Evolutionary conservation across 2,888 invertebrate species (phyloP).

Genomic region (Platynereis dumerilii): DNA sequence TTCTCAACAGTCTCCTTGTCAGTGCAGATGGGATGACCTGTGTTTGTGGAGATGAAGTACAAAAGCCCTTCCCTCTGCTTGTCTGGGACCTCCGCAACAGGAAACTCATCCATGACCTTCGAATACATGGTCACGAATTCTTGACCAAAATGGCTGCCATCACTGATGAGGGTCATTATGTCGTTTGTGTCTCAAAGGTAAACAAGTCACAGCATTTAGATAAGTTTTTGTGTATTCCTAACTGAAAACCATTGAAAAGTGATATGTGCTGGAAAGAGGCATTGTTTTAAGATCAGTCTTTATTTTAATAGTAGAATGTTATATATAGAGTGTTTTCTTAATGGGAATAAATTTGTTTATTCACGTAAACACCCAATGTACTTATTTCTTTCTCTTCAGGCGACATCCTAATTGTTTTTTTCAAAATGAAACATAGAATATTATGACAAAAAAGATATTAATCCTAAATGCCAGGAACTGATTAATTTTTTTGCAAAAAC

Average conservation of each 20-base stretch:
- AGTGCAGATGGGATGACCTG: conserved; percentile 84
- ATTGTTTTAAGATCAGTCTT: too few relatives aligned
- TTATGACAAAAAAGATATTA: too few relatives aligned
- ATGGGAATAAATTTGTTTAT: too few relatives aligned
- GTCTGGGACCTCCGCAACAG: conserved; percentile 87
- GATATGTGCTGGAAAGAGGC: neutral
- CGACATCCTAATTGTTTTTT: too few relatives aligned
- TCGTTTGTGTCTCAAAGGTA: conserved; percentile 68
- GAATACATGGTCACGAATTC: conserved; percentile 89
- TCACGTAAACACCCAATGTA: too few relatives aligned
- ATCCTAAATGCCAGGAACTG: too few relatives aligned
- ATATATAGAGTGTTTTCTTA: too few relatives aligned
- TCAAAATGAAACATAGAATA: too few relatives aligned
- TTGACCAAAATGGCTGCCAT: conserved; percentile 83
- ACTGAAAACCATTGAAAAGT: conserved; percentile 50
- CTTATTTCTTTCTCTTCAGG: too few relatives aligned
- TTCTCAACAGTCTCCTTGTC: conserved; percentile 22
- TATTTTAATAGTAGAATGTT: too few relatives aligned
- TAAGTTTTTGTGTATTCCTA: conserved; percentile 66
- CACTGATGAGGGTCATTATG: conserved; percentile 78
- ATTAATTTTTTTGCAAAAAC: too few relatives aligned
- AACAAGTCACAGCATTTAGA: conserved; percentile 28
- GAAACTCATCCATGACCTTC: conserved; percentile 83
- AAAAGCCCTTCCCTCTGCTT: conserved; percentile 87
- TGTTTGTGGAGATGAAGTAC: conserved; percentile 90